A percentile compares a stretch with the other conserved stretches of the same genome.
These are phyloP conservation scores for Hippocampus kuda DNA, from an alignment of 2,797 vertebrate species.

Conservation along the genomic window DNA sequence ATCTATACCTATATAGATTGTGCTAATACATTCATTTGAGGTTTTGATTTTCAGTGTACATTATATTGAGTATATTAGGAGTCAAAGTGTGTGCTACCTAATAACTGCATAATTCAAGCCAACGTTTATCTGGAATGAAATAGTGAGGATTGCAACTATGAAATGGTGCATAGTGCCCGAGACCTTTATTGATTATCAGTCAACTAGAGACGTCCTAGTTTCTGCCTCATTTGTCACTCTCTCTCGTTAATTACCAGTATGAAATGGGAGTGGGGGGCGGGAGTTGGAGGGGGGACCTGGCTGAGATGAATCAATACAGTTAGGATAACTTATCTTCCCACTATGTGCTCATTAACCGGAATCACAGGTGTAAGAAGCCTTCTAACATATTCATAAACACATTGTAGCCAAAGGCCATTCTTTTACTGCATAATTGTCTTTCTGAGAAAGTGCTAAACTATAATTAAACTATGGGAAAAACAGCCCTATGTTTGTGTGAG, in stretches of 20 bases:
- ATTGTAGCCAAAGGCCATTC: conserved; percentile 62
- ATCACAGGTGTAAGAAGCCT: conserved; percentile 55
- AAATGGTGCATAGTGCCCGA: neutral
- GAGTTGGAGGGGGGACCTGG: conserved; percentile 18
- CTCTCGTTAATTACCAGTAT: conserved; percentile 26
- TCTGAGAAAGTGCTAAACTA: conserved; percentile 53
- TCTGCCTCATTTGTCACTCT: conserved; percentile 31
- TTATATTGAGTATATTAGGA: neutral
- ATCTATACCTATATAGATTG: too few relatives aligned
- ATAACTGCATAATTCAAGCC: neutral
- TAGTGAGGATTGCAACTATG: neutral
- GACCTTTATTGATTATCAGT: neutral
- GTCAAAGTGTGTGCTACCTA: neutral
- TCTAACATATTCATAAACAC: conserved; percentile 59
- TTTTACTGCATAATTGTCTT: conserved; percentile 64
- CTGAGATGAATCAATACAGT: conserved; percentile 51
- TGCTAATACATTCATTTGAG: too few relatives aligned
- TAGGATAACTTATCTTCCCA: conserved; percentile 42
- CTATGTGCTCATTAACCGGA: conserved; percentile 50
- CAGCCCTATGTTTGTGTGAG: conserved; percentile 56
- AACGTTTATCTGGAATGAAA: neutral
- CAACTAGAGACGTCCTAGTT: neutral
- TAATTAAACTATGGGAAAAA: conserved; percentile 62
- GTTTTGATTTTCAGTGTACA: too few relatives aligned
- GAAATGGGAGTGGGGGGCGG: conserved; percentile 10